Evolutionary conservation across 1,140 invertebrate species (phyloP).

Genomic region (Eumaeus atala): DNA sequence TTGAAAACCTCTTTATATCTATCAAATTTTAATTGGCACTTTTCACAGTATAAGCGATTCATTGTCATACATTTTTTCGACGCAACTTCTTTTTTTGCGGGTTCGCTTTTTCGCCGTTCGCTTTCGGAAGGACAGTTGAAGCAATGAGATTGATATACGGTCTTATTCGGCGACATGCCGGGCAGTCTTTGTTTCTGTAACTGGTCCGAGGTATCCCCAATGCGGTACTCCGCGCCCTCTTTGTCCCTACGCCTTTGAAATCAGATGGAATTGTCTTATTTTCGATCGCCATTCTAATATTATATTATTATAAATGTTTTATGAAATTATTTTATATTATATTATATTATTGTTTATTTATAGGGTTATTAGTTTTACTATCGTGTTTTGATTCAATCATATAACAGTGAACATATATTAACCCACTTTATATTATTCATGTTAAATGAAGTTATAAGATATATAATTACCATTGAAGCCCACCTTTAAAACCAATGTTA

Average conservation of each 20-base stretch:
- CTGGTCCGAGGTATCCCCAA: conserved; percentile 40
- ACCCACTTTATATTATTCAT: too few relatives aligned
- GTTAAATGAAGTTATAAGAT: too few relatives aligned
- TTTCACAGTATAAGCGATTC: conserved; percentile 65
- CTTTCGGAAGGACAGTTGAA: conserved; percentile 68
- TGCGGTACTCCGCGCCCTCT: conserved; percentile 36
- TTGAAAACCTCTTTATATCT: conserved; percentile 57
- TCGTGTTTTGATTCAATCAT: too few relatives aligned
- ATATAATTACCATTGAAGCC: too few relatives aligned
- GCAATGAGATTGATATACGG: conserved; percentile 69
- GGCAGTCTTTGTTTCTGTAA: conserved; percentile 67
- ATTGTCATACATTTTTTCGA: conserved; percentile 62
- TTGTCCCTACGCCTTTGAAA: conserved; percentile 57
- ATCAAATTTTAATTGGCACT: conserved; percentile 73
- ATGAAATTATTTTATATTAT: too few relatives aligned
- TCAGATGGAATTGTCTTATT: conserved; percentile 58
- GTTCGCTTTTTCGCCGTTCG: conserved; percentile 54
- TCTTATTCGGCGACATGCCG: conserved; percentile 61
- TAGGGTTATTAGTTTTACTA: too few relatives aligned
- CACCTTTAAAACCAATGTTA: neutral
- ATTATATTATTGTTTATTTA: neutral
- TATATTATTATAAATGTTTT: too few relatives aligned
- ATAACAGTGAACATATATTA: too few relatives aligned
- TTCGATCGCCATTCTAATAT: too few relatives aligned
- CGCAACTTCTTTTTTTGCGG: conserved; percentile 44